These are phyloP conservation scores for Poecilia gillii DNA, from an alignment of 2,797 vertebrate genomes.

Conservation along the genomic window DNA sequence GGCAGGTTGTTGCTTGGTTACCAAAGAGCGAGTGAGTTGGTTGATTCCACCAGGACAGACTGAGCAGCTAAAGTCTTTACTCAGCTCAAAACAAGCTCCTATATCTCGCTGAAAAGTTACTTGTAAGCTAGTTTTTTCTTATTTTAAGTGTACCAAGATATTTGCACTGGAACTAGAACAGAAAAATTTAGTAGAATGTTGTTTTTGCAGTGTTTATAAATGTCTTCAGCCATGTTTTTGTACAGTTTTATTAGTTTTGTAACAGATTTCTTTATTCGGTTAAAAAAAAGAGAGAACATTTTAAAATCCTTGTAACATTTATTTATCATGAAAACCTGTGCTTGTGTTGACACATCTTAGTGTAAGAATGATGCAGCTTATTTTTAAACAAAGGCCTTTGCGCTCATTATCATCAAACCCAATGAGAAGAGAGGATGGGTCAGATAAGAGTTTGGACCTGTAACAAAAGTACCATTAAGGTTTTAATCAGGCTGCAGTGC, in stretches of 20 bases:
- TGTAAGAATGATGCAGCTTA: neutral
- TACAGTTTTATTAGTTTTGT: neutral
- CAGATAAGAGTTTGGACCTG: constrained; percentile 61
- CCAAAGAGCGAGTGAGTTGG: too few relatives aligned
- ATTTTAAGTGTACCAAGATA: too few relatives aligned
- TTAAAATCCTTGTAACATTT: neutral
- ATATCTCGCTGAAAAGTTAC: too few relatives aligned
- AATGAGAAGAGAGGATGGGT: constrained; percentile 19
- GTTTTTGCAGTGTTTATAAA: neutral
- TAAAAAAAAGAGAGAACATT: neutral
- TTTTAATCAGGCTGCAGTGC: constrained; percentile 64
- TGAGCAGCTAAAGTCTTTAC: too few relatives aligned
- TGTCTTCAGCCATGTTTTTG: neutral
- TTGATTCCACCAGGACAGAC: too few relatives aligned
- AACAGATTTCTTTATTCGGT: neutral
- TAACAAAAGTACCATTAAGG: constrained; percentile 69
- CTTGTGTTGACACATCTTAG: neutral
- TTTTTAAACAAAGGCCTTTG: constrained; percentile 17
- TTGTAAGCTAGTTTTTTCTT: too few relatives aligned
- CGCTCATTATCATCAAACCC: constrained; percentile 36
- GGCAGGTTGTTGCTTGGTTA: too few relatives aligned
- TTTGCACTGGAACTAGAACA: too few relatives aligned
- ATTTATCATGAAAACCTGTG: neutral
- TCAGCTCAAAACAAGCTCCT: too few relatives aligned
- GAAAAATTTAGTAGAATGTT: too few relatives aligned